Base-by-base conservation (phyloP, 2,113 vertebrate species). In the Thomomys bottae region DNA sequence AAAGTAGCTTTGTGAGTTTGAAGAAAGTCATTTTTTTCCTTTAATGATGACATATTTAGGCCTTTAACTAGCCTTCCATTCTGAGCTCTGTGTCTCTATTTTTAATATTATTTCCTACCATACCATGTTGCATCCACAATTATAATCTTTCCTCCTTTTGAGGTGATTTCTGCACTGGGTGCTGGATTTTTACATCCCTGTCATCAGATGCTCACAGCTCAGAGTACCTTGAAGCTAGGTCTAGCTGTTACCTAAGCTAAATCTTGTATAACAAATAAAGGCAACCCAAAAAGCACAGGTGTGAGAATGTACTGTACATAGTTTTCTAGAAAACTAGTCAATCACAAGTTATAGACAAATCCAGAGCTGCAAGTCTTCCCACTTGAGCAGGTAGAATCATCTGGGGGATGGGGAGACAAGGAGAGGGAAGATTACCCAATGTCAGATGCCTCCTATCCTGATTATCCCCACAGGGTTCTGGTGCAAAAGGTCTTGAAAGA, bases 31-130 rank as follows among this genome's bases (percentile, higher is more conserved):
- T 34, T 91, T 20, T 86, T 36, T 32, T 61, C 40, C 14, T 54
- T 54, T 54, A 4, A 54, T 17, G 15, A 7, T 45, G 38, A 8
- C 30, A 54, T 21, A 5, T 15, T 34, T 54, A 54, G 12, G 24
- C 6, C 14, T 42, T 17, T 36, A 42, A 5, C 17, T 34, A n/a
- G 9, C 9, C 49, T 85, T 63, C 61, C 32, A 0, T 21, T 30
- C 57, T 42, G 8, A 79, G 23, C 12, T 17, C 54, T 32, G 9
- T 59, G 3, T 9, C 36, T 23, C 42, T 30, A 36, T 0, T 1
- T 68, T 42, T 42, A 11, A 4, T 4, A 4, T 4, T 6, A 12
- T 36, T 32, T 14, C 24, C 11, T 0, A 6, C 7, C 5, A 2
- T 2, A 59, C 5, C 20, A 21, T 3, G 4, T n/a, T 7, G 14